phyloP scores from a whole-genome alignment of 30 jellyfish, hydroid and myxozoan species.

The Rhopilema esculentum region DNA sequence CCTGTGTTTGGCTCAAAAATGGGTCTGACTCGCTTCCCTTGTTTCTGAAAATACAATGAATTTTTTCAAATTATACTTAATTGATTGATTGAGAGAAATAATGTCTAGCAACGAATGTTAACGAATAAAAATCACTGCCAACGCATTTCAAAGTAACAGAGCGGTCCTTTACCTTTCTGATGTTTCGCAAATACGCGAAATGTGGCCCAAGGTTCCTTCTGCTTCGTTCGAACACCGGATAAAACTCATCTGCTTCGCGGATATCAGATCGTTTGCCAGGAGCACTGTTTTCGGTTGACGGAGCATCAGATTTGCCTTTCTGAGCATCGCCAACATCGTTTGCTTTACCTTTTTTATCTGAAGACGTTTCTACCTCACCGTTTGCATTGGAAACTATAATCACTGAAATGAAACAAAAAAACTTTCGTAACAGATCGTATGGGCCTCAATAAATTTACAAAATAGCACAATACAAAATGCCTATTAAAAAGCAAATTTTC shows the following conservation, averaged over 20 bases:
- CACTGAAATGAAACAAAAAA: constrained; percentile 9
- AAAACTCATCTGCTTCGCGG: background rate
- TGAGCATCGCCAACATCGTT: constrained; percentile 34
- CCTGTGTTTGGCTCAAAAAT: background rate
- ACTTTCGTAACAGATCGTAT: no score
- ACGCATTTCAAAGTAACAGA: background rate
- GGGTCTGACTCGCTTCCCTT: background rate
- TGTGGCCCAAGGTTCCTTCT: constrained; percentile 7
- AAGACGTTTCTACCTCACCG: constrained; percentile 4
- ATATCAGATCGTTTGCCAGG: background rate
- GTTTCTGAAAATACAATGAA: no score
- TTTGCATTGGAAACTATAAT: constrained; percentile 10
- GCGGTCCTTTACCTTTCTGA: background rate
- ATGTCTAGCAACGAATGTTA: no score
- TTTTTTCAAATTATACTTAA: no score
- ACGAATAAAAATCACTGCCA: no score
- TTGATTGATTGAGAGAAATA: no score
- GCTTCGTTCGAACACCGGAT: background rate
- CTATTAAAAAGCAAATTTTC: no score
- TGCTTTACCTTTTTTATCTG: constrained; percentile 25
- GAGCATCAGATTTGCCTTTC: background rate
- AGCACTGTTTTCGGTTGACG: background rate
- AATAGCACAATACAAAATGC: no score
- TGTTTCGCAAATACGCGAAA: constrained; percentile 3
- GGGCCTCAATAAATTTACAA: no score